Evolutionary conservation across 1,140 invertebrate genomes (phyloP).

Genomic region (Nebria ingens): DNA sequence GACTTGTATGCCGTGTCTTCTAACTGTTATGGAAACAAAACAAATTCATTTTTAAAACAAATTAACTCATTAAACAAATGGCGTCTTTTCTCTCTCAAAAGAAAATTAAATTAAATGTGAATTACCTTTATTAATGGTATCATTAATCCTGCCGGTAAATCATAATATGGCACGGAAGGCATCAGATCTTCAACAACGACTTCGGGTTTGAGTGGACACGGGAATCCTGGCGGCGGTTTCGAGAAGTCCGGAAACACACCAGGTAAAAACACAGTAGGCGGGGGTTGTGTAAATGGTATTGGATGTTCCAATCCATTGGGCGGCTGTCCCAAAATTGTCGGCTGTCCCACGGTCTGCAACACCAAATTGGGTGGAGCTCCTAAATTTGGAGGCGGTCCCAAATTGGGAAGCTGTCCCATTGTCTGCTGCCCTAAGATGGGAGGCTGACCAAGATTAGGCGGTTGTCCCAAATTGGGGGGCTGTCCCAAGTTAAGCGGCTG

Average conservation of each 20-base stretch:
- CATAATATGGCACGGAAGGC: conserved; percentile 89
- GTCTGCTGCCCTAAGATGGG: background rate
- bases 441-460: background rate
- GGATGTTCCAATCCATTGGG: conserved; percentile 22
- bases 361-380: background rate
- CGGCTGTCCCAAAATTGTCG: conserved; percentile 8
- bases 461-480: too few relatives aligned
- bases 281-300: conserved; percentile 40
- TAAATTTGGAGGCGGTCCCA: background rate
- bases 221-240: conserved; percentile 74
- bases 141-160: conserved; percentile 91
- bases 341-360: background rate
- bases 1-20: conserved; percentile 86
- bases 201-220: conserved; percentile 38
- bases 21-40: conserved; percentile 34
- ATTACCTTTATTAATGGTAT: conserved; percentile 81
- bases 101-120: conserved; percentile 11
- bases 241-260: conserved; percentile 63
- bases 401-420: background rate
- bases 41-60: too few relatives aligned
- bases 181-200: conserved; percentile 62
- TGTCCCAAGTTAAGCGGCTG: too few relatives aligned
- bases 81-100: too few relatives aligned
- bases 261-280: conserved; percentile 44
- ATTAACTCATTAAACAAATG: too few relatives aligned